A percentile compares a stretch with the other conserved stretches of the same genome.
Conservation (phyloP, 2,888 invertebrate species). For the Drosophila formosana region DNA sequence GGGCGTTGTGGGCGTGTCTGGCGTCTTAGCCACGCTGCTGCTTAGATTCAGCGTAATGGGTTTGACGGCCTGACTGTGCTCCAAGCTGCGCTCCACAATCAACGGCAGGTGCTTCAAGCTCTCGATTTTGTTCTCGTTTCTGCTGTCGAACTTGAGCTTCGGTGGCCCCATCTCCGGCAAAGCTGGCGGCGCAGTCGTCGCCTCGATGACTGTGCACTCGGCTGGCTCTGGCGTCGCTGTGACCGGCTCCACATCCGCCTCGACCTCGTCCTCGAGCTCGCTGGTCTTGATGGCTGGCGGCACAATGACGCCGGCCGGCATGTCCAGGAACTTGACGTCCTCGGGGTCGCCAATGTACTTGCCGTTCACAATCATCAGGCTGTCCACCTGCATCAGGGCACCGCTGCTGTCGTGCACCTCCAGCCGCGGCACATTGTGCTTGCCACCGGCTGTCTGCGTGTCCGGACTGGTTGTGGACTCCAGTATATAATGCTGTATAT, state of each 20-base stretch:
- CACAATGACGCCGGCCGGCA: conserved; percentile 84
- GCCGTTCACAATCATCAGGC: conserved; percentile 86
- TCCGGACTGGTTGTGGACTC: conserved; percentile 85
- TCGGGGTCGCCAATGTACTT: conserved; percentile 85
- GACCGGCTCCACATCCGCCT: conserved; percentile 75
- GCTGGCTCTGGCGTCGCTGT: conserved; percentile 82
- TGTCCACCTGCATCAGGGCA: conserved; percentile 88
- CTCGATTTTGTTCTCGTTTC: conserved; percentile 85
- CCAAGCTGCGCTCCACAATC: conserved; percentile 78
- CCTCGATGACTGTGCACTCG: conserved; percentile 80
- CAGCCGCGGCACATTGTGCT: conserved; percentile 88
- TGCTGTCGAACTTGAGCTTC: conserved; percentile 83
- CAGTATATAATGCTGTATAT: conserved; percentile 85
- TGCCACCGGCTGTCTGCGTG: conserved; percentile 78
- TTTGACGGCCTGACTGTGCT: conserved; percentile 76
- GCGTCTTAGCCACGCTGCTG: conserved; percentile 56
- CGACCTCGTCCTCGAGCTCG: conserved; percentile 68
- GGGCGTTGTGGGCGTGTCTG: conserved; percentile 67
- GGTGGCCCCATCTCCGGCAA: conserved; percentile 78
- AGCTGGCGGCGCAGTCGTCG: conserved; percentile 63
- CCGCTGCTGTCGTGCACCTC: conserved; percentile 91
- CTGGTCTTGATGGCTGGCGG: conserved; percentile 70
- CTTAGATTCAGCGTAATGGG: conserved; percentile 80
- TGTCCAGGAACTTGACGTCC: conserved; percentile 84
- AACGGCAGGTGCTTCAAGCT: conserved; percentile 84